Conservation (phyloP, 2,113 vertebrate species). For the Turnix velox region DNA sequence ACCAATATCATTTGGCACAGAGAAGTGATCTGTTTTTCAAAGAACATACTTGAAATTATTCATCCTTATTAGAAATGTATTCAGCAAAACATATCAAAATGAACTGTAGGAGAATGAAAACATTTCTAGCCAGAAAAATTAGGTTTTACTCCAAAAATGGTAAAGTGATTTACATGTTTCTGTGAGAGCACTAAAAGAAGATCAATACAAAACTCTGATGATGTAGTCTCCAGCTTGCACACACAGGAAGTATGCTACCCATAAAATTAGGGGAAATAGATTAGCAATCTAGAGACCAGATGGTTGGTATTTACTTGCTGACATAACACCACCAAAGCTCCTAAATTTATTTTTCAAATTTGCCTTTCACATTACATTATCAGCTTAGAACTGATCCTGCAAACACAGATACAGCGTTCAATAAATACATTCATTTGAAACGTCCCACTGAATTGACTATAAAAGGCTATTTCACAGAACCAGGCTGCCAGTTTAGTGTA, state of each 20-base stretch:
- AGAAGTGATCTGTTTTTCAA: not conserved
- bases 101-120: not conserved
- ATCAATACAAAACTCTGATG: slow-evolving; percentile 48
- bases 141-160: not conserved
- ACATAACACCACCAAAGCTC: slow-evolving; percentile 61
- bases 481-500: not conserved
- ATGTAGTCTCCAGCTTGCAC: slow-evolving; percentile 18
- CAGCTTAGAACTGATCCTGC: not conserved
- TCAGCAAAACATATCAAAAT: not conserved
- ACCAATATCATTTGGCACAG: not conserved
- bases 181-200: slow-evolving; percentile 50
- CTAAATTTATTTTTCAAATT: slow-evolving; percentile 54
- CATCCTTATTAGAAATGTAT: not conserved
- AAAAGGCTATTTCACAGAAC: not conserved
- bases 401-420: not conserved
- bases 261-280: slow-evolving; percentile 49
- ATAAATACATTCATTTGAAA: not conserved
- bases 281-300: slow-evolving; percentile 56
- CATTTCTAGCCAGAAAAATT: not conserved
- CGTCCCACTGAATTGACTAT: not conserved
- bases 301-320: slow-evolving; percentile 65
- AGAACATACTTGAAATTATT: not conserved
- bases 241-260: slow-evolving; percentile 39
- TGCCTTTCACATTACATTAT: slow-evolving; percentile 41
- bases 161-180: slow-evolving; percentile 5